phyloP scores from a whole-genome alignment of 1,140 invertebrate genomes.

The Diorhabda carinulata region DNA sequence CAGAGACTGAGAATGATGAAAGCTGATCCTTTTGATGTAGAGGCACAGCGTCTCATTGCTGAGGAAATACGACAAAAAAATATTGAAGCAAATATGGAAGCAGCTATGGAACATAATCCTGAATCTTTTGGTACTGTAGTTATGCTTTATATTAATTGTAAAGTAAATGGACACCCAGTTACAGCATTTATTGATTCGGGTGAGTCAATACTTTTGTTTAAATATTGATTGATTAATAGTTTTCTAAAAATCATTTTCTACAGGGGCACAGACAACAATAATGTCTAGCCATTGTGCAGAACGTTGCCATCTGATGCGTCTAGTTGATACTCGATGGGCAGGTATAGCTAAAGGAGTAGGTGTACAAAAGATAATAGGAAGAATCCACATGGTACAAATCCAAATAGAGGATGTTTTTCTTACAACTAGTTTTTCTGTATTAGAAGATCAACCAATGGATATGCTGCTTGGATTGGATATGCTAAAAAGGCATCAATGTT shows the following conservation, averaged over 20 bases:
- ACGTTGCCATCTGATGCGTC: slow-evolving; percentile 90
- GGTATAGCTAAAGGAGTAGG: slow-evolving; percentile 96
- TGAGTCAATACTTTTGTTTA: slow-evolving; percentile 38
- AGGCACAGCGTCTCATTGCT: slow-evolving; percentile 90
- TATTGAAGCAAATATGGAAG: slow-evolving; percentile 97
- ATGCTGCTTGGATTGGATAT: slow-evolving; percentile 97
- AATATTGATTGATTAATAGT: not conserved
- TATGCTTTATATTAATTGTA: slow-evolving; percentile 96
- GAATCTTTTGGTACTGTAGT: slow-evolving; percentile 96
- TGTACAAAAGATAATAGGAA: slow-evolving; percentile 90
- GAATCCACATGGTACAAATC: slow-evolving; percentile 96
- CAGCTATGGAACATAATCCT: slow-evolving; percentile 96
- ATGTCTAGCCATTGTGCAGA: slow-evolving; percentile 91
- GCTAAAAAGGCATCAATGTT: slow-evolving; percentile 95
- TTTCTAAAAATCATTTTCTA: slow-evolving; percentile 3
- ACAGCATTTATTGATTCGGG: slow-evolving; percentile 98
- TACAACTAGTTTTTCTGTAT: slow-evolving; percentile 94
- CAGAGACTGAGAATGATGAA: slow-evolving; percentile 83
- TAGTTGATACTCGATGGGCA: slow-evolving; percentile 92
- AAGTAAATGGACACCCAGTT: slow-evolving; percentile 91
- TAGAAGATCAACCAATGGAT: slow-evolving; percentile 97
- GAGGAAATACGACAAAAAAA: slow-evolving; percentile 95
- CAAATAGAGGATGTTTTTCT: slow-evolving; percentile 92
- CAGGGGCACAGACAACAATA: slow-evolving; percentile 89
- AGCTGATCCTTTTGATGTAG: slow-evolving; percentile 92